Percentiles rank a stretch among this genome's conserved stretches.
phyloP scores from a whole-genome alignment of 2,888 invertebrate genomes.

The Nudaria mundana region DNA sequence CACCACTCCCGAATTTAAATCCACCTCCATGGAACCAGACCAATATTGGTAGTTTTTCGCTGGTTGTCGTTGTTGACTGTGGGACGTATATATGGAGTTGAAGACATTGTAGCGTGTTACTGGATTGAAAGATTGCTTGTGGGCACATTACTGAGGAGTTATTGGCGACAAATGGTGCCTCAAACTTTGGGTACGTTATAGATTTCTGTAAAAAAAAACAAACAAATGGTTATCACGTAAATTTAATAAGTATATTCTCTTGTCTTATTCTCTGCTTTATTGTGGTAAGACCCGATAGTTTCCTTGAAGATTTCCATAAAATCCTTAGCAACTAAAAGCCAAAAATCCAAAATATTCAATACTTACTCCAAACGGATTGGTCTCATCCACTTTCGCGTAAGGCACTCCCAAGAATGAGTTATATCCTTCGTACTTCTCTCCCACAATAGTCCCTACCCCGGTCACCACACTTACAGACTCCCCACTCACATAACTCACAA shows the following conservation, averaged over 20 bases:
- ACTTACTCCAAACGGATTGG: conserved; percentile 49
- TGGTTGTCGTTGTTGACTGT: conserved; percentile 22
- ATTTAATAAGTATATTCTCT: no score
- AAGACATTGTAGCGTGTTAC: conserved; percentile 42
- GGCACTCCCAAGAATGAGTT: conserved; percentile 59
- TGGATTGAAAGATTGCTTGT: conserved; percentile 31
- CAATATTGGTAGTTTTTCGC: conserved; percentile 44
- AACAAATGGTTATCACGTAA: no score
- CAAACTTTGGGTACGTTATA: conserved; percentile 35
- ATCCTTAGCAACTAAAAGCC: no score
- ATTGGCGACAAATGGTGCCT: conserved; percentile 39
- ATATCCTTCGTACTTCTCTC: conserved; percentile 43
- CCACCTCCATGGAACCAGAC: conserved; percentile 67
- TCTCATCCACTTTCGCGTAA: conserved; percentile 49
- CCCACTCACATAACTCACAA: neutral
- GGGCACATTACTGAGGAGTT: conserved; percentile 44
- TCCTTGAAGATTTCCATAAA: no score
- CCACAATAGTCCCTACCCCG: conserved; percentile 39
- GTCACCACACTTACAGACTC: conserved; percentile 31
- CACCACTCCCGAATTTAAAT: conserved; percentile 48
- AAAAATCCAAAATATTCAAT: no score
- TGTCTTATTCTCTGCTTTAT: no score
- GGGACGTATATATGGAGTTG: conserved; percentile 46
- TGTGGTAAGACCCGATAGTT: no score
- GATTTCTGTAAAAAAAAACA: conserved; percentile 8